These are phyloP conservation scores for Pandion haliaetus DNA, from an alignment of 2,113 vertebrate species.

Conservation along the genomic window DNA sequence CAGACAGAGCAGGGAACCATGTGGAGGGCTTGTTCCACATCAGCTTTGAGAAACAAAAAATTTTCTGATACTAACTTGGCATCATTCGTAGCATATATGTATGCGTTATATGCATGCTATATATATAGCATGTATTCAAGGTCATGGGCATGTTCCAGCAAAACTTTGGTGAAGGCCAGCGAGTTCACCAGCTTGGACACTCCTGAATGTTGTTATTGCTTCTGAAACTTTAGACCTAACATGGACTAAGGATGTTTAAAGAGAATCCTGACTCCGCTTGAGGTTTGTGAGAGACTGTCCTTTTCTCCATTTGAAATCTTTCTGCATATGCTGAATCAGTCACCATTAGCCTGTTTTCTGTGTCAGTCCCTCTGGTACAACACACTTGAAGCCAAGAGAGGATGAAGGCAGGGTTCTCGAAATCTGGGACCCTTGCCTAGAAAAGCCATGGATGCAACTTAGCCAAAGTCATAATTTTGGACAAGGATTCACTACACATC, in stretches of 20 bases:
- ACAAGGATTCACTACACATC: constrained; percentile 35
- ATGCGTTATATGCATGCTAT: too few relatives aligned
- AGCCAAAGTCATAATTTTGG: constrained; percentile 28
- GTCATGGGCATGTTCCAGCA: background rate
- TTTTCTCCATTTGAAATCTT: background rate
- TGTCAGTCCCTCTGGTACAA: background rate
- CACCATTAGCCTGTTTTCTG: background rate
- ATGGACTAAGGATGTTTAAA: background rate
- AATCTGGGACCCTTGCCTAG: constrained; percentile 53
- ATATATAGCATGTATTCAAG: background rate
- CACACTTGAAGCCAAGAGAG: background rate
- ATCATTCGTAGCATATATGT: background rate
- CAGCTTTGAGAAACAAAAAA: background rate
- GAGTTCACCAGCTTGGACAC: background rate
- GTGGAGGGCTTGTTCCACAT: background rate
- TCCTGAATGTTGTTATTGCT: background rate
- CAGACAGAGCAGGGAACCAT: background rate
- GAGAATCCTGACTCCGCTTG: background rate
- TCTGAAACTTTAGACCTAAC: background rate
- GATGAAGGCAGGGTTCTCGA: constrained; percentile 20
- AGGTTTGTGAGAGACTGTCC: background rate
- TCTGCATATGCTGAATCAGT: background rate
- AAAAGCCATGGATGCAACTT: background rate
- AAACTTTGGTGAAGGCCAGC: background rate
- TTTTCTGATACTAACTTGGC: background rate